phyloP scores from a whole-genome alignment of 2,888 invertebrate genomes.

The Acleris literana region DNA sequence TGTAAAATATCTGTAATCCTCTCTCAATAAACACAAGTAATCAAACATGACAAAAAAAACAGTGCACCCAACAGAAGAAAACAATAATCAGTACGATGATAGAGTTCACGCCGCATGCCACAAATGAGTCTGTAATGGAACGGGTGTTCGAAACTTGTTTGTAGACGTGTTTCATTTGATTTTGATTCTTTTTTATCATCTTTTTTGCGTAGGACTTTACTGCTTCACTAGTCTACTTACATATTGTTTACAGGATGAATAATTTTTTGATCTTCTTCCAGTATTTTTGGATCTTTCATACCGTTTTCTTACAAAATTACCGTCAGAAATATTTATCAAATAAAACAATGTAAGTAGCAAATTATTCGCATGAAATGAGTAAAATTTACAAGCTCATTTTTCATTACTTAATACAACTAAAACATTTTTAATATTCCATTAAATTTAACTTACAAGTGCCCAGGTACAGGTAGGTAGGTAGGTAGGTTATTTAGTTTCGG shows the following conservation, averaged over 20 bases:
- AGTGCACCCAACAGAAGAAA: constrained; percentile 68
- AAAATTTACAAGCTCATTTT: too few species aligned
- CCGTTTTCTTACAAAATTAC: too few species aligned
- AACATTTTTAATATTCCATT: not conserved
- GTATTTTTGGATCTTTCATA: too few species aligned
- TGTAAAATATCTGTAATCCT: too few species aligned
- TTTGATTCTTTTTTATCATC: not conserved
- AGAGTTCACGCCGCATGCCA: constrained; percentile 67
- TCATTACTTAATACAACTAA: not conserved
- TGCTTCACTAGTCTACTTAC: too few species aligned
- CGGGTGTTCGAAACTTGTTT: constrained; percentile 23
- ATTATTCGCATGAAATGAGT: too few species aligned
- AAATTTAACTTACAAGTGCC: constrained; percentile 2
- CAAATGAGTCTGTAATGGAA: constrained; percentile 70
- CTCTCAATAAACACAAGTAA: not conserved
- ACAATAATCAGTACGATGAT: constrained; percentile 63
- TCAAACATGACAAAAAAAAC: constrained; percentile 53
- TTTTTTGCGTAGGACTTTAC: not conserved
- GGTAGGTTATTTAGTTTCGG: constrained; percentile 24
- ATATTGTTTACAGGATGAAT: too few species aligned
- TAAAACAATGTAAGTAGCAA: too few species aligned
- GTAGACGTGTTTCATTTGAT: constrained; percentile 7
- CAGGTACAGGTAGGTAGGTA: too few species aligned
- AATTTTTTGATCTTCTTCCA: too few species aligned
- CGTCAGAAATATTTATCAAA: too few species aligned